These are phyloP conservation scores for Trididemnum nubilum DNA, from an alignment of 23 tunicate species.

Conservation along the genomic window DNA sequence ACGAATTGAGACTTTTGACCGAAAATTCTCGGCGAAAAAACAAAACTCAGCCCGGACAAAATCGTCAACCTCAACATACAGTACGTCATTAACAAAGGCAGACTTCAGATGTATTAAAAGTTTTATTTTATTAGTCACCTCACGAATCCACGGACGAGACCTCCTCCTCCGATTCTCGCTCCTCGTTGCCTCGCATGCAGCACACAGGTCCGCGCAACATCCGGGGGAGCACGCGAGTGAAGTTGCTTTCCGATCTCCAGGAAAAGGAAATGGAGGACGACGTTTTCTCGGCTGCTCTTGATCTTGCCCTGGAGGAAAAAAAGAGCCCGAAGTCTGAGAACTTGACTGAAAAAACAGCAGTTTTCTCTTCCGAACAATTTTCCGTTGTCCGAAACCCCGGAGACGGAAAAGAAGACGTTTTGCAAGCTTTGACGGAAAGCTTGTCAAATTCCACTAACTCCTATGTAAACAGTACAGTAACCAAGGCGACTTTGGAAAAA, in stretches of 20 bases:
- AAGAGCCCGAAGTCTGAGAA: not conserved
- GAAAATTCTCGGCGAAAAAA: too few relatives aligned
- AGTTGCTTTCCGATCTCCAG: constrained; percentile 63
- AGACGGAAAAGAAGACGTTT: not conserved
- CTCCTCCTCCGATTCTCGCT: not conserved
- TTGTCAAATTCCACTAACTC: not conserved
- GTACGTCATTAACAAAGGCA: too few relatives aligned
- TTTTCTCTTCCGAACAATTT: not conserved
- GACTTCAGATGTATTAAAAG: not conserved
- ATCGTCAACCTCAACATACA: too few relatives aligned
- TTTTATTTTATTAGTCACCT: not conserved
- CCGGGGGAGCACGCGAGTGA: constrained; percentile 9
- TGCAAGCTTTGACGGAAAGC: not conserved
- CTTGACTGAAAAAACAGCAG: not conserved
- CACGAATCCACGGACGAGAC: not conserved
- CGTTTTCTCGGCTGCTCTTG: constrained; percentile 71
- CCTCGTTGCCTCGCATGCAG: not conserved
- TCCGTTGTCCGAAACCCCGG: too few relatives aligned
- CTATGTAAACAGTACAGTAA: not conserved
- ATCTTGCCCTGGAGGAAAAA: constrained; percentile 43
- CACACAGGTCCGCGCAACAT: not conserved
- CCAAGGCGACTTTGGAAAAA: not conserved
- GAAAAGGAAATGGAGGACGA: constrained; percentile 77
- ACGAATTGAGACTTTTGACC: too few relatives aligned
- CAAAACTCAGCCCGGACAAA: too few relatives aligned